phyloP scores from a whole-genome alignment of 2,888 invertebrate species.

The Drosophila pseudotakahashii region DNA sequence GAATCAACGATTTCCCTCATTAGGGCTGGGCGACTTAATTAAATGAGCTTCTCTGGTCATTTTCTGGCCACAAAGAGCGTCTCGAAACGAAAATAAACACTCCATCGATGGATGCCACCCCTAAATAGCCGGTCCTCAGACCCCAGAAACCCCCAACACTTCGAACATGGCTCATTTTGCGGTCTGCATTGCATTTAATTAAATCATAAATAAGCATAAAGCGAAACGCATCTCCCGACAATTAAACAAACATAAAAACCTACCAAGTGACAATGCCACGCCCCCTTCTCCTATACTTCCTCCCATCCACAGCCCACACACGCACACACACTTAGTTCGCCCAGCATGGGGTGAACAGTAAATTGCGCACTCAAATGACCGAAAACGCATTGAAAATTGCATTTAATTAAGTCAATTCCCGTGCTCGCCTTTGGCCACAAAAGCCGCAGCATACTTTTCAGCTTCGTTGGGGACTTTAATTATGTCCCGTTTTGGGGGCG shows the following conservation, averaged over 20 bases:
- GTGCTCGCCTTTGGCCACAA: slow-evolving; percentile 26
- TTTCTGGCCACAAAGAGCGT: slow-evolving; percentile 51
- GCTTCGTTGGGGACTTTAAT: slow-evolving; percentile 28
- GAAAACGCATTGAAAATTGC: slow-evolving; percentile 74
- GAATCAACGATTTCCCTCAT: slow-evolving; percentile 43
- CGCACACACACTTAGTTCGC: not conserved
- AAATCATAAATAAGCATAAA: slow-evolving; percentile 80
- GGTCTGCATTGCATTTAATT: slow-evolving; percentile 70
- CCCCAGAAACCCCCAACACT: not conserved
- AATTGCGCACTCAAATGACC: slow-evolving; percentile 75
- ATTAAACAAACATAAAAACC: slow-evolving; percentile 79
- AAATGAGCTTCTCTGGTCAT: slow-evolving; percentile 48
- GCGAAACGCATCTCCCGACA: slow-evolving; percentile 69
- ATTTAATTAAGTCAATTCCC: slow-evolving; percentile 76
- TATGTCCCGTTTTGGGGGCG: not conserved
- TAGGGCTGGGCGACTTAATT: slow-evolving; percentile 50
- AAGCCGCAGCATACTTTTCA: slow-evolving; percentile 52
- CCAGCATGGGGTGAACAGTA: slow-evolving; percentile 47
- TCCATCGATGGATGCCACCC: slow-evolving; percentile 45
- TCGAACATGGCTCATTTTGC: slow-evolving; percentile 57
- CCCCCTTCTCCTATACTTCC: not conserved
- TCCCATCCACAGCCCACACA: not conserved
- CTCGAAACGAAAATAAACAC: slow-evolving; percentile 72
- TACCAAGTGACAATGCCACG: slow-evolving; percentile 57
- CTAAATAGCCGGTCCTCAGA: slow-evolving; percentile 12